Percentiles rank a stretch among this genome's conserved stretches.
Conservation (phyloP, 2,888 invertebrate species). For the Gortyna flavago region DNA sequence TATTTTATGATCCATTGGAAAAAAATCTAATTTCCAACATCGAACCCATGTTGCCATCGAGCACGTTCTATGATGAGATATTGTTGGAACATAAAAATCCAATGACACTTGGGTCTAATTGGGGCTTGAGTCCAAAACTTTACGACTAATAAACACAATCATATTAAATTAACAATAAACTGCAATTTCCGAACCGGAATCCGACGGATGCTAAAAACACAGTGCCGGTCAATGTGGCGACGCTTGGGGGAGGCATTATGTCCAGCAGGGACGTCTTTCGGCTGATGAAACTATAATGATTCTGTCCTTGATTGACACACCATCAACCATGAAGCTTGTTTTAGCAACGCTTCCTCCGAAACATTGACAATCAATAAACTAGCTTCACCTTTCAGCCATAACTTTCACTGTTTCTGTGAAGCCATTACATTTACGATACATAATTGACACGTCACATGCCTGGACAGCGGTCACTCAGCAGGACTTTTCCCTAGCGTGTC, state of each 20-base stretch:
- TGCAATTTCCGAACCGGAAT: not conserved
- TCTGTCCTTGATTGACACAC: not conserved
- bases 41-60: not conserved
- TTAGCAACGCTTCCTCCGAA: not conserved
- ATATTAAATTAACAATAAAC: not conserved
- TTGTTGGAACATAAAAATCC: not conserved
- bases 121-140: not conserved
- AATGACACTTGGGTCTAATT: not conserved
- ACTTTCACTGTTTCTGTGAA: constrained; percentile 33
- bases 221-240: not conserved
- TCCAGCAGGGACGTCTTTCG: not conserved
- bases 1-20: constrained; percentile 3
- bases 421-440: constrained; percentile 12
- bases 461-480: constrained; percentile 10
- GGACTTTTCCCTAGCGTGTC: constrained; percentile 28
- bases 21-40: not conserved
- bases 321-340: not conserved
- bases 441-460: constrained; percentile 37
- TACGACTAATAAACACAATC: not conserved
- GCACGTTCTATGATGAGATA: not conserved
- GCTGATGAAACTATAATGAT: not conserved
- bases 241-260: not conserved
- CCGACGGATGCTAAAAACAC: not conserved
- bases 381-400: not conserved
- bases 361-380: constrained; percentile 8